Base-by-base conservation (phyloP, 2,113 vertebrate genomes). In the Probosciger aterrimus region DNA sequence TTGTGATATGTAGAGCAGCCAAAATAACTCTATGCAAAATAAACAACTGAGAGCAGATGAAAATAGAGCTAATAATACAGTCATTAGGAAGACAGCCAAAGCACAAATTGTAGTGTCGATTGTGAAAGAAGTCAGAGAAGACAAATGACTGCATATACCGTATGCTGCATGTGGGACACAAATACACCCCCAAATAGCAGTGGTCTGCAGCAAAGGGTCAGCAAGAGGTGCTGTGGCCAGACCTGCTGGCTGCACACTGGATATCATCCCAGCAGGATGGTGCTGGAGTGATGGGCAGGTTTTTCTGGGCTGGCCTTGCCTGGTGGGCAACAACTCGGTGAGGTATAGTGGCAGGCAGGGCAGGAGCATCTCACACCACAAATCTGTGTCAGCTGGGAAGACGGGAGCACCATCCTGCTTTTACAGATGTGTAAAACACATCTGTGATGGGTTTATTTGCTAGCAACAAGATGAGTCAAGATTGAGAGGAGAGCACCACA, bases 31-130 rank as follows among this genome's bases (percentile, higher is more conserved):
- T 9, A 15, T n/a, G 71, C 7, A 77, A 96, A 93, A 88, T 75
- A 92, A 97, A 95, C 84, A 92, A 91, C 65, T 64, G 91, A 92
- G 96, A 97, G 96, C 49, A 92, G 93, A 97, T 90, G 95, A 97
- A 97, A 97, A 96, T 37, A 63, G 69, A 98, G 88, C 93, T 97
- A 97, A 97, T 97, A 93, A 96, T 90, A 74, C 30, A 90, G 93
- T 88, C 78, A 95, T 97, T 97, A 97, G 93, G 94, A 97, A 93
- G 10, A 70, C 25, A 92, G 96, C 96, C 96, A 97, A 90, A 80
- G 91, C 67, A 90, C 78, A 82, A 91, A 88, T 90, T 88, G 57
- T 84, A 95, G 80, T 80, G 75, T 65, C 13, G 39, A 79, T 24
- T 73, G 77, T 85, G 93, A 92, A 95, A 93, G 64, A 96, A 92